Evolutionary conservation across 2,113 vertebrate species (phyloP).

Genomic region (Alethe castanea): DNA sequence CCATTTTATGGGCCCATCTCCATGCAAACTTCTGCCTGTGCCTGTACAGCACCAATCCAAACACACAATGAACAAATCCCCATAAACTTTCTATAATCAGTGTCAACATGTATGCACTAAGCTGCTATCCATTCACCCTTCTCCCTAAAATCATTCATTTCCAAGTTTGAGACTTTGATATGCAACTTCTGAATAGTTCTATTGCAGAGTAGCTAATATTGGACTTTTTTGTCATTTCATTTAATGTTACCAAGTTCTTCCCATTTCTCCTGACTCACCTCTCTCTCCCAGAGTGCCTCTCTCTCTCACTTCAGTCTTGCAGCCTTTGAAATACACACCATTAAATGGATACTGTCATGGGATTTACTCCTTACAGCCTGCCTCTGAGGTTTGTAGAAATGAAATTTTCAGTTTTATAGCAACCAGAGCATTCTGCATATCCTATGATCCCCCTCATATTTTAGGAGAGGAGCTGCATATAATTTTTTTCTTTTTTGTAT

Average conservation of each 20-base stretch:
- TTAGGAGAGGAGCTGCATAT: background rate
- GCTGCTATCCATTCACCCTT: background rate
- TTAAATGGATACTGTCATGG: conserved; percentile 11
- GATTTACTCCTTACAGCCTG: conserved; percentile 40
- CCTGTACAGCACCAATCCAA: background rate
- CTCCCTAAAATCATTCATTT: background rate
- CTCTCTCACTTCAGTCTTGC: background rate
- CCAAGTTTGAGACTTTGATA: background rate
- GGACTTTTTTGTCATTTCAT: background rate
- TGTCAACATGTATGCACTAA: background rate
- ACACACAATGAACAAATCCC: background rate
- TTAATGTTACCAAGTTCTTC: background rate
- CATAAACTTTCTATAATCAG: background rate
- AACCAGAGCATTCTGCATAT: background rate
- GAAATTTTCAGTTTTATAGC: conserved; percentile 42
- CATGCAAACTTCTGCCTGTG: background rate
- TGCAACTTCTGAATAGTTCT: background rate
- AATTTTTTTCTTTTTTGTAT: background rate
- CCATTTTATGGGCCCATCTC: background rate
- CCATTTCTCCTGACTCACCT: background rate
- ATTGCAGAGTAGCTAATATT: background rate
- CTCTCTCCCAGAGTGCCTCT: background rate
- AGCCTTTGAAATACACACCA: conserved; percentile 37
- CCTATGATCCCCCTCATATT: background rate
- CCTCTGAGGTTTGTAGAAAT: conserved; percentile 20